phyloP scores from a whole-genome alignment of 2,888 invertebrate genomes.

The Stenotaenia linearis region DNA sequence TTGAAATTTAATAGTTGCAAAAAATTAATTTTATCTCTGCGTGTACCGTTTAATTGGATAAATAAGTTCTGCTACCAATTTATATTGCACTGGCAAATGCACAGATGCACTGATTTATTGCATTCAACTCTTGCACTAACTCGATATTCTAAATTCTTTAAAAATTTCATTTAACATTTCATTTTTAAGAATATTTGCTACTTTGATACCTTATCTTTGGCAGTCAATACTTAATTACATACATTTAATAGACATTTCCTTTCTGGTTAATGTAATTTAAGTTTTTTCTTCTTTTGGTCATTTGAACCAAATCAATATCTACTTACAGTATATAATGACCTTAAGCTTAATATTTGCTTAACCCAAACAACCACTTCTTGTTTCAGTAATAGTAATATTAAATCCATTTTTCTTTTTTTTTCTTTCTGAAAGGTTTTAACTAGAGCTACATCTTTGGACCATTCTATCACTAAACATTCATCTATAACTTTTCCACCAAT shows the following conservation, averaged over 20 bases:
- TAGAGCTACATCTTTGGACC: neutral
- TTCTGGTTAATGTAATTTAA: neutral
- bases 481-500: neutral
- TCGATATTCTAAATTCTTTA: too few species aligned
- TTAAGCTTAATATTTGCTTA: neutral
- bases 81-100: too few species aligned
- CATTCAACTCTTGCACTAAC: too few species aligned
- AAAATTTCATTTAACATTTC: too few species aligned
- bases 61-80: too few species aligned
- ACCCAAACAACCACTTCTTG: neutral
- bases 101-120: too few species aligned
- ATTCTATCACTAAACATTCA: neutral
- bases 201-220: neutral
- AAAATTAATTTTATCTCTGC: too few species aligned
- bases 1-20: too few species aligned
- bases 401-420: neutral
- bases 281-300: neutral
- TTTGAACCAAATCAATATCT: neutral
- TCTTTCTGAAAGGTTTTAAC: neutral
- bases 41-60: too few species aligned
- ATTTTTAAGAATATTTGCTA: too few species aligned
- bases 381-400: neutral
- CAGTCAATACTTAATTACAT: neutral
- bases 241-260: neutral
- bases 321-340: neutral